Base-by-base conservation (phyloP, 1,140 invertebrate species). In the Drosophila biarmipes region DNA sequence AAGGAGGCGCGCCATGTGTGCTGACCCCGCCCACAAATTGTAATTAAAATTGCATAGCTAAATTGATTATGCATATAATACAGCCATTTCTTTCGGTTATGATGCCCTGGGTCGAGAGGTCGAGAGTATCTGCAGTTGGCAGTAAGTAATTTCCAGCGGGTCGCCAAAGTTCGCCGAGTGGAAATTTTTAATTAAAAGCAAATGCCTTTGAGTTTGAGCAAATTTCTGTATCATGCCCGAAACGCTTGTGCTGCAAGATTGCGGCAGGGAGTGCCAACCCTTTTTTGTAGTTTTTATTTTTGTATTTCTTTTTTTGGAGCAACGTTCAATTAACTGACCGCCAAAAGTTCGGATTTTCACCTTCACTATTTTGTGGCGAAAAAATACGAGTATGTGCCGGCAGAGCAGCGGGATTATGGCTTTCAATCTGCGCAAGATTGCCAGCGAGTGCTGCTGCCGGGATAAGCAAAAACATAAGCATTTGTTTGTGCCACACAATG, bases 111-210 rank as follows among this genome's bases (percentile, higher is more conserved):
- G 34, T 6, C 24, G 57, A 24, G 40, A 56, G 35, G 19, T n/a
- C 17, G 40, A 43, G 45, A 31, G 54, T 59, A 61, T 62, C 72
- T 75, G 46, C 63, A 87, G 78, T 81, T 86, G 75, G 62, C 67
- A 73, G 78, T 74, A 79, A 84, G 80, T 71, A 84, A 84, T 84
- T 75, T 78, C 52, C 56, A 69, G 75, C 42, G 73, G 57, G 67
- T 71, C 76, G 61, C 73, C 81, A 76, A 85, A 75, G 40, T 78
- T 86, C 64, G 57, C 67, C 78, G 78, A 82, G 82, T 86, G 74
- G 82, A 87, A 86, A 78, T 86, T 86, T 86, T 86, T 87, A 86
- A 86, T 86, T 86, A 86, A 86, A 82, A 86, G 78, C 82, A 86
- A 86, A 86, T 86, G 82, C 78, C 76, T 77, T 82, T 82, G 67